A percentile compares a stretch with the other conserved stretches of the same genome.
phyloP scores from a whole-genome alignment of 1,140 invertebrate genomes.

The Drosophila sturtevanti region DNA sequence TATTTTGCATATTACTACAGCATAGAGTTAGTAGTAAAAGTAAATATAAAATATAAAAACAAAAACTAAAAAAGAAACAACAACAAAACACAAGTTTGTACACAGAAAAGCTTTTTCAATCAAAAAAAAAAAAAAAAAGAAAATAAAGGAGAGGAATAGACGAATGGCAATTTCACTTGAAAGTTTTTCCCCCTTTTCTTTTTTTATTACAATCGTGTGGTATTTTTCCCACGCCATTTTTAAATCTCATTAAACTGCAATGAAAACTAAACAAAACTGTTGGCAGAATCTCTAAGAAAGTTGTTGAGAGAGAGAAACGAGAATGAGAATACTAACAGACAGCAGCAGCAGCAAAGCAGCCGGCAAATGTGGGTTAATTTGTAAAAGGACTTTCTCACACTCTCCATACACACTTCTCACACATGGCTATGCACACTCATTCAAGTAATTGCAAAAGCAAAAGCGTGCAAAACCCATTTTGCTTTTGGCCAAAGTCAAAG shows the following conservation, averaged over 20 bases:
- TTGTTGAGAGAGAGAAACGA: constrained; percentile 13
- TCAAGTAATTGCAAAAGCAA: constrained; percentile 55
- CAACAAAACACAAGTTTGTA: constrained; percentile 2
- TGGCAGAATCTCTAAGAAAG: constrained; percentile 28
- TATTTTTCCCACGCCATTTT: not conserved
- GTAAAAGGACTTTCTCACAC: constrained; percentile 47
- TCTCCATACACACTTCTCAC: not conserved
- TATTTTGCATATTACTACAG: constrained; percentile 59
- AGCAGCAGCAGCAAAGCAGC: constrained; percentile 47
- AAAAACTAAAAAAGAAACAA: too few species aligned
- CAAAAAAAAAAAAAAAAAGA: constrained; percentile 9
- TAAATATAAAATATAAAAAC: constrained; percentile 30
- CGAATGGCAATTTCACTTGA: too few species aligned
- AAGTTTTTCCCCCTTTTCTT: too few species aligned
- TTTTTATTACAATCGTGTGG: constrained; percentile 1
- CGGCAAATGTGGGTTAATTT: constrained; percentile 74
- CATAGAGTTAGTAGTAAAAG: constrained; percentile 10
- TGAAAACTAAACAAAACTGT: constrained; percentile 55
- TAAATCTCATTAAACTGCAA: constrained; percentile 33
- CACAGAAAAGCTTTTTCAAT: constrained; percentile 59
- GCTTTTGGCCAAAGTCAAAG: constrained; percentile 40
- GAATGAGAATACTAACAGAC: constrained; percentile 47
- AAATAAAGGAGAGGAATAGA: too few species aligned
- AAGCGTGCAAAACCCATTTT: constrained; percentile 58
- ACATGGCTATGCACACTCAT: constrained; percentile 23